phyloP scores from a whole-genome alignment of 2,113 vertebrate genomes.

The Calidris pygmaea region DNA sequence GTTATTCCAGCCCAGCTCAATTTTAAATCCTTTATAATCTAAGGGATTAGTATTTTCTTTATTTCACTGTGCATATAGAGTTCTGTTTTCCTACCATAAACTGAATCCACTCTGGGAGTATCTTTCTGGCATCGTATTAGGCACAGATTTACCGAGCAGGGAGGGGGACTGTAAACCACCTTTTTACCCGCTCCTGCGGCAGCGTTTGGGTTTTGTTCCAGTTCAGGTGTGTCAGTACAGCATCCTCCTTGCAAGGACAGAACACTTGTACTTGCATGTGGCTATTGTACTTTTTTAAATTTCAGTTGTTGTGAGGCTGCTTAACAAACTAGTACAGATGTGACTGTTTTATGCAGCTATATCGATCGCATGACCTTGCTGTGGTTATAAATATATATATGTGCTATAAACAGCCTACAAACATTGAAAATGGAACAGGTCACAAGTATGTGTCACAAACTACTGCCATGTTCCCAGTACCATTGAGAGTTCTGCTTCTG shows the following conservation, averaged over 20 bases:
- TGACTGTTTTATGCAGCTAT: neutral
- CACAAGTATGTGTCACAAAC: no score
- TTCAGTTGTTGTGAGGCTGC: neutral
- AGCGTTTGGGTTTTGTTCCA: neutral
- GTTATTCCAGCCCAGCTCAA: neutral
- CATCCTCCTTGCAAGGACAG: neutral
- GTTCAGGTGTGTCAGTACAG: neutral
- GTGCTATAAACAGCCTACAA: neutral
- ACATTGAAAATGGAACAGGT: neutral
- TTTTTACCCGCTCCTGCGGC: neutral
- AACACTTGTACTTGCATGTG: neutral
- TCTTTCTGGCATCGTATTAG: neutral
- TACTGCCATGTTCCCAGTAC: neutral
- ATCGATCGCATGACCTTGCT: neutral
- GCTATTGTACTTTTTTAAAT: neutral
- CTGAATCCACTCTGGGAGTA: neutral
- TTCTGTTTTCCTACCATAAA: neutral
- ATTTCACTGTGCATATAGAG: neutral
- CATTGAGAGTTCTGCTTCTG: neutral
- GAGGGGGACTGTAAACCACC: neutral
- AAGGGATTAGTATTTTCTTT: neutral
- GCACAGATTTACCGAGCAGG: neutral
- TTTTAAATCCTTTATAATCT: neutral
- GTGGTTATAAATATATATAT: no score
- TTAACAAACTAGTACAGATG: neutral